Percentiles rank a stretch among this genome's conserved stretches.
These are phyloP conservation scores for Musca domestica DNA, from an alignment of 1,140 invertebrate genomes.

Conservation along the genomic window DNA sequence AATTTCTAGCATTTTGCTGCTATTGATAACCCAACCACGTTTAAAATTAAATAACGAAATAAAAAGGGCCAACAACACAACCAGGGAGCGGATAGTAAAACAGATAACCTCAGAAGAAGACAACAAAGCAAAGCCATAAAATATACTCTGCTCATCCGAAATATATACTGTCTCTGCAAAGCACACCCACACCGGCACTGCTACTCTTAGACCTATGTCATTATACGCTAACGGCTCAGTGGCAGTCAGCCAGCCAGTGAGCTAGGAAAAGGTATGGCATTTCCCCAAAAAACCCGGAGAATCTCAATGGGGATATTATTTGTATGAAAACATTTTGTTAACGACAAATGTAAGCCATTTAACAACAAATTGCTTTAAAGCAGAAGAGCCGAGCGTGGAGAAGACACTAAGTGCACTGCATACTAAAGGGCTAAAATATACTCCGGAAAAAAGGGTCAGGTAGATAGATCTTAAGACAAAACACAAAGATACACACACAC, in stretches of 20 bases:
- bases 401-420: neutral
- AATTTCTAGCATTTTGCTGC: neutral
- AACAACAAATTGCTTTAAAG: conserved; percentile 11
- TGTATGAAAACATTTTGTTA: neutral
- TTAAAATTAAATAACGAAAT: neutral
- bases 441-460: too few species aligned
- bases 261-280: neutral
- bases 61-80: neutral
- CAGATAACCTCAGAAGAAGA: too few species aligned
- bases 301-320: neutral
- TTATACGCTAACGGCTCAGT: too few species aligned
- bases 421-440: too few species aligned
- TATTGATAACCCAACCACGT: conserved; percentile 10
- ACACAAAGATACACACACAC: too few species aligned
- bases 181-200: neutral
- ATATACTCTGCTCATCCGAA: neutral
- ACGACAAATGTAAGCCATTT: conserved; percentile 15
- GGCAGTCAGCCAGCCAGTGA: neutral
- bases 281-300: neutral
- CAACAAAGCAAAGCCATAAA: neutral
- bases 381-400: neutral
- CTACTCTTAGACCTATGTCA: too few species aligned
- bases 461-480: too few species aligned
- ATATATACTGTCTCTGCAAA: neutral
- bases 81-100: neutral